Conservation (phyloP, 2,888 invertebrate genomes). For the Brachylomia viminalis region DNA sequence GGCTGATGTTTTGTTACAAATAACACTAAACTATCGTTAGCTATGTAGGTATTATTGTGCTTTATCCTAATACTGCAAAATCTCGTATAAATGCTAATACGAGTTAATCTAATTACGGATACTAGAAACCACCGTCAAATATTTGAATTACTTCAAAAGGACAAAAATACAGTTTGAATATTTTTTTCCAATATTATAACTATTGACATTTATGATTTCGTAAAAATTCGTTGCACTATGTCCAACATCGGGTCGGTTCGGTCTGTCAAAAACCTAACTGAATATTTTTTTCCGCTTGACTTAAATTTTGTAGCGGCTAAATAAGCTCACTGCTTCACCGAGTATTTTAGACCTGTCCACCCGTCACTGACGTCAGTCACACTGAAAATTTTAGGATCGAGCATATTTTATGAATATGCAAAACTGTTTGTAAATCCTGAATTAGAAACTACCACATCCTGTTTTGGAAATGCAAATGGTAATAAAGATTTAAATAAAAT, state of each 20-base stretch:
- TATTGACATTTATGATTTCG: background rate
- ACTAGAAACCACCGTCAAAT: conserved; percentile 14
- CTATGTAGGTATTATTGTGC: conserved; percentile 14
- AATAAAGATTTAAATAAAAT: background rate
- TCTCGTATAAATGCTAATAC: conserved; percentile 34
- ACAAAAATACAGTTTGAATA: conserved; percentile 5
- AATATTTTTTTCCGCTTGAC: conserved; percentile 36
- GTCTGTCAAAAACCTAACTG: conserved; percentile 25
- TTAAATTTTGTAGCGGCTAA: conserved; percentile 51
- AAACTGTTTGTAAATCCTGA: conserved; percentile 30
- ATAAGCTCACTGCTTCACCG: conserved; percentile 55
- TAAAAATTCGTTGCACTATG: conserved; percentile 16
- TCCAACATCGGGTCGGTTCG: conserved; percentile 3
- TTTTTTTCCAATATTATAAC: conserved; percentile 1
- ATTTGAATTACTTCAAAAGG: conserved; percentile 5
- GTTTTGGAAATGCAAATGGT: conserved; percentile 1
- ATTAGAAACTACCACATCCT: conserved; percentile 9
- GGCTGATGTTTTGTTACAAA: conserved; percentile 46
- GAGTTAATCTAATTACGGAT: conserved; percentile 24
- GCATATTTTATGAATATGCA: conserved; percentile 31
- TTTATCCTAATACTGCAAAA: conserved; percentile 17
- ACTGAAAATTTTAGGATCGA: conserved; percentile 45
- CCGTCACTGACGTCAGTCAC: conserved; percentile 55
- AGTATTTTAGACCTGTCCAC: conserved; percentile 47
- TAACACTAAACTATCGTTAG: conserved; percentile 41